Evolutionary conservation across 37 sponge, comb jelly and placozoan genomes (phyloP).

Genomic region (Diacarnus erythraeanus): DNA sequence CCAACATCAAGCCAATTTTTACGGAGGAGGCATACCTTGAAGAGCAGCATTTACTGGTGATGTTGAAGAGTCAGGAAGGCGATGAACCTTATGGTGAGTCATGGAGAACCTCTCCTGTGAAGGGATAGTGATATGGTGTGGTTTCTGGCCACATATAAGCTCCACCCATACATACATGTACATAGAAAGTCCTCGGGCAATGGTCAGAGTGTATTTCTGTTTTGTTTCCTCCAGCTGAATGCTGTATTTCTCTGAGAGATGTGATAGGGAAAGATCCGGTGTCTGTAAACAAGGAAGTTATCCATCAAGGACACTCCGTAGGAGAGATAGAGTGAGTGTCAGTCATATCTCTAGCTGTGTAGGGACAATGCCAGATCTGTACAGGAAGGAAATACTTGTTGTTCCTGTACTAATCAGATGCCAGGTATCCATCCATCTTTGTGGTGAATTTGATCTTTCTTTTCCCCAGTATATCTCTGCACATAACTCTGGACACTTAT

Average conservation of each 20-base stretch:
- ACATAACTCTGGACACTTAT: slow-evolving; percentile 41
- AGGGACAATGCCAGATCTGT: not conserved
- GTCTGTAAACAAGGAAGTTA: slow-evolving; percentile 22
- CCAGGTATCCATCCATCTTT: too few species aligned
- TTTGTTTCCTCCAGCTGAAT: slow-evolving; percentile 29
- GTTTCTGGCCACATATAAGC: too few species aligned
- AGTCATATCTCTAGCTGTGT: not conserved
- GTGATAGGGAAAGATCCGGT: slow-evolving; percentile 34
- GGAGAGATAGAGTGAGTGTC: slow-evolving; percentile 74
- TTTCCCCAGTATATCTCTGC: too few species aligned
- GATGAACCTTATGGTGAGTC: slow-evolving; percentile 81
- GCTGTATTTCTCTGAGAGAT: slow-evolving; percentile 41
- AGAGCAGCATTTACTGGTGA: slow-evolving; percentile 69
- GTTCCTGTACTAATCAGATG: too few species aligned
- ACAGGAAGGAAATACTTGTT: slow-evolving; percentile 37
- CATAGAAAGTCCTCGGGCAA: too few species aligned
- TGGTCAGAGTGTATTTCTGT: too few species aligned
- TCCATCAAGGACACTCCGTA: slow-evolving; percentile 56
- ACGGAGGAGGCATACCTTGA: slow-evolving; percentile 70
- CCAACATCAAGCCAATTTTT: slow-evolving; percentile 62
- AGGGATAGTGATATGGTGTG: too few species aligned
- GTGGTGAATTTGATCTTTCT: too few species aligned
- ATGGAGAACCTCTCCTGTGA: too few species aligned
- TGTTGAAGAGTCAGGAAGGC: slow-evolving; percentile 70
- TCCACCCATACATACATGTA: too few species aligned